Evolutionary conservation across 2,888 invertebrate species (phyloP).

Genomic region (Parapristionchus giblindavisi): DNA sequence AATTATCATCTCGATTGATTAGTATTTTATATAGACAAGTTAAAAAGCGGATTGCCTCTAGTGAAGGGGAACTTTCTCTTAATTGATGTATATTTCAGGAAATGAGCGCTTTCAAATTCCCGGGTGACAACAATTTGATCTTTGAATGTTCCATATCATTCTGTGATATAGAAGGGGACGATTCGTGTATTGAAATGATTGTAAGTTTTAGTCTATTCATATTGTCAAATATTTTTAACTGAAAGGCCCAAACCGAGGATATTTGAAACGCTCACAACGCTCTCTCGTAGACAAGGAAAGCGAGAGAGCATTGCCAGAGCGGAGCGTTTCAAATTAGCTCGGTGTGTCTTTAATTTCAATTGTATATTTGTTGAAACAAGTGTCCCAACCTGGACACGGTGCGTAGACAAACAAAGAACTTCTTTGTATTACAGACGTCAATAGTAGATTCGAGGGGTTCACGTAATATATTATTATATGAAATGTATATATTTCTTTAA

Average conservation of each 20-base stretch:
- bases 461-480: too few relatives aligned
- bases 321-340: too few relatives aligned
- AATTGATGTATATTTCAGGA: conserved; percentile 44
- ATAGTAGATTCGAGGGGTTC: too few relatives aligned
- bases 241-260: background rate
- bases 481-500: background rate
- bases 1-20: too few relatives aligned
- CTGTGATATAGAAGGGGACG: conserved; percentile 62
- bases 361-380: too few relatives aligned
- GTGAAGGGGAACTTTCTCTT: background rate
- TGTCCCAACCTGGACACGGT: background rate
- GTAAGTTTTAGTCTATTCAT: conserved; percentile 37
- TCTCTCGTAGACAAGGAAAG: too few relatives aligned
- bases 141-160: conserved; percentile 66
- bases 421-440: background rate
- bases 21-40: too few relatives aligned
- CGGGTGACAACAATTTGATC: conserved; percentile 61
- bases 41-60: background rate
- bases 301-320: too few relatives aligned
- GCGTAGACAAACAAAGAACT: background rate
- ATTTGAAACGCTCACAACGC: too few relatives aligned
- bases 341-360: too few relatives aligned
- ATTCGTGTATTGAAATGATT: conserved; percentile 49
- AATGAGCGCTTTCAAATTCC: conserved; percentile 67
- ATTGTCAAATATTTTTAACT: too few relatives aligned